phyloP scores from a whole-genome alignment of 92 coral and sea anemone species.

The Siderastrea radians region DNA sequence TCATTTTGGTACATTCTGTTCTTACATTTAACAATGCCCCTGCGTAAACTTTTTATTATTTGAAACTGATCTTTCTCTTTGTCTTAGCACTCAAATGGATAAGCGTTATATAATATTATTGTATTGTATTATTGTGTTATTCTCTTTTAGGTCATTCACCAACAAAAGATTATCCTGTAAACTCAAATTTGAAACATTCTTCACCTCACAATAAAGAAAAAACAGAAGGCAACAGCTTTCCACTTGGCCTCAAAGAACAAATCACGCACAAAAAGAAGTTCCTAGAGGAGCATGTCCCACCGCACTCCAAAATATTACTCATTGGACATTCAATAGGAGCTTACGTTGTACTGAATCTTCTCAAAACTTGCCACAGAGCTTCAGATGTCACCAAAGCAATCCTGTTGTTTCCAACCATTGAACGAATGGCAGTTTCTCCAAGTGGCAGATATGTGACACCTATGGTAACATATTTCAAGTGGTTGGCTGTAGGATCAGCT shows the following conservation, averaged over 20 bases:
- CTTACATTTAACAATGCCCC: too few species aligned
- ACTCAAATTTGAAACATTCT: not conserved
- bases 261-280: conserved; percentile 89
- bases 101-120: too few species aligned
- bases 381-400: conserved; percentile 80
- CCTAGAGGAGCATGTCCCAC: conserved; percentile 79
- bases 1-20: too few species aligned
- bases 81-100: too few species aligned
- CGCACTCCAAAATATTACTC: conserved; percentile 76
- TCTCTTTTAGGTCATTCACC: conserved; percentile 74
- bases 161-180: conserved; percentile 19
- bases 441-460: conserved; percentile 91
- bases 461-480: conserved; percentile 81
- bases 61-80: too few species aligned
- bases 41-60: too few species aligned
- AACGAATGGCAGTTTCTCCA: conserved; percentile 94
- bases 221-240: not conserved
- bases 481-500: conserved; percentile 77
- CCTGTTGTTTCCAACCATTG: conserved; percentile 93
- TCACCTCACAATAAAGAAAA: not conserved
- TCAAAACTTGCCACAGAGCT: conserved; percentile 59
- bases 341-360: conserved; percentile 83
- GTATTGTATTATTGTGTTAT: not conserved
- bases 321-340: conserved; percentile 99
- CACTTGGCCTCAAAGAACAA: conserved; percentile 81